Evolutionary conservation across 2,888 invertebrate genomes (phyloP).

Genomic region (Chirona hameri): DNA sequence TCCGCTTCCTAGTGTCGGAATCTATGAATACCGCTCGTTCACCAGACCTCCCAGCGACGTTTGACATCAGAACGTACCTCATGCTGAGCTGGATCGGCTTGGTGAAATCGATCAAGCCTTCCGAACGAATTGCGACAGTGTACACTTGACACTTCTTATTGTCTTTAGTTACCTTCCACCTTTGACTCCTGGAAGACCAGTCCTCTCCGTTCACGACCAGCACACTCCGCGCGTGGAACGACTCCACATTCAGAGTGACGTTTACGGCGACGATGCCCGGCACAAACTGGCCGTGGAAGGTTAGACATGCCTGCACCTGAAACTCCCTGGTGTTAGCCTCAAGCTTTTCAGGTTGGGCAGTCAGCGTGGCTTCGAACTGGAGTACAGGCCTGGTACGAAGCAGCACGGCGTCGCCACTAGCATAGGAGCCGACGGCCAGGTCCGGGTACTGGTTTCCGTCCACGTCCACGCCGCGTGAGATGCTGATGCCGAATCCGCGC

Average conservation of each 20-base stretch:
- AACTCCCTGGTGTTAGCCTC: conserved; percentile 39
- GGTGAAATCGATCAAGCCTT: not conserved
- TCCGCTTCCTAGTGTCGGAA: not conserved
- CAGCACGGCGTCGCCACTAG: conserved; percentile 36
- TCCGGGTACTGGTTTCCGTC: conserved; percentile 56
- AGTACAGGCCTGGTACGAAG: conserved; percentile 45
- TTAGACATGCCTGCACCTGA: conserved; percentile 41
- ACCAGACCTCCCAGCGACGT: not conserved
- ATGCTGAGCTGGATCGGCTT: conserved; percentile 3
- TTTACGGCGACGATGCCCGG: not conserved
- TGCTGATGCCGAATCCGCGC: conserved; percentile 58
- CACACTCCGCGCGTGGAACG: not conserved
- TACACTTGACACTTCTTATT: no score
- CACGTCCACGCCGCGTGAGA: conserved; percentile 58
- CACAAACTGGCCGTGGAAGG: conserved; percentile 39
- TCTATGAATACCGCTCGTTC: not conserved
- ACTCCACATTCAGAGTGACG: not conserved
- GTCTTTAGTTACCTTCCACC: no score
- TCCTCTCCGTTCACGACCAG: not conserved
- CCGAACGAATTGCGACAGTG: not conserved
- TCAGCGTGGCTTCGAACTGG: conserved; percentile 43
- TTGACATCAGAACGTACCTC: not conserved
- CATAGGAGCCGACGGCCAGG: conserved; percentile 37
- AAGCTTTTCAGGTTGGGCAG: conserved; percentile 33
- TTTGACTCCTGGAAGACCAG: no score